These are phyloP conservation scores for Crocidura indochinensis DNA, from an alignment of 2,797 vertebrate genomes.

Conservation along the genomic window DNA sequence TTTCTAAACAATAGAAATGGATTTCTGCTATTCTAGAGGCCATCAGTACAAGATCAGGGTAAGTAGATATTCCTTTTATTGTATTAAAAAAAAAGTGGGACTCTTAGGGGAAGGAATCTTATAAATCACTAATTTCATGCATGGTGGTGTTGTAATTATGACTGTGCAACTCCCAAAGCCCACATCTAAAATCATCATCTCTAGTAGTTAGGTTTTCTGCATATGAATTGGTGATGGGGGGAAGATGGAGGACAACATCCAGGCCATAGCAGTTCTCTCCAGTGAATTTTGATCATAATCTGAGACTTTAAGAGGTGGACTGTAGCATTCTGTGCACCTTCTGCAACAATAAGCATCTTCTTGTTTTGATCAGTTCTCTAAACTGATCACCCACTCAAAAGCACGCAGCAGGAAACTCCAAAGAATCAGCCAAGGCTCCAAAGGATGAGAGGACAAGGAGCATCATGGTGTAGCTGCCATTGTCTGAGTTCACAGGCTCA, in stretches of 20 bases:
- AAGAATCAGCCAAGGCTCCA: background rate
- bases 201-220: background rate
- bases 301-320: background rate
- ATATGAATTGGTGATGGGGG: background rate
- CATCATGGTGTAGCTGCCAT: constrained; percentile 46
- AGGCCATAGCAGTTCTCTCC: constrained; percentile 1
- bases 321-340: background rate
- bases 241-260: background rate
- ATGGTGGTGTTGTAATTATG: background rate
- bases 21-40: constrained; percentile 10
- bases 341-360: background rate
- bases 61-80: background rate
- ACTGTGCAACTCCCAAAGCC: background rate
- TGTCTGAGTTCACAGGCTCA: constrained; percentile 68
- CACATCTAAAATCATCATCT: background rate
- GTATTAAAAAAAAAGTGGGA: background rate
- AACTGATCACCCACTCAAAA: background rate
- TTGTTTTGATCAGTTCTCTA: background rate
- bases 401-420: background rate
- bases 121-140: background rate
- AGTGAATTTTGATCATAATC: background rate
- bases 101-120: background rate
- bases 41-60: background rate
- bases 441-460: background rate
- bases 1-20: background rate